Conservation (phyloP, 2,797 vertebrate species). For the Clarias platycephalus region DNA sequence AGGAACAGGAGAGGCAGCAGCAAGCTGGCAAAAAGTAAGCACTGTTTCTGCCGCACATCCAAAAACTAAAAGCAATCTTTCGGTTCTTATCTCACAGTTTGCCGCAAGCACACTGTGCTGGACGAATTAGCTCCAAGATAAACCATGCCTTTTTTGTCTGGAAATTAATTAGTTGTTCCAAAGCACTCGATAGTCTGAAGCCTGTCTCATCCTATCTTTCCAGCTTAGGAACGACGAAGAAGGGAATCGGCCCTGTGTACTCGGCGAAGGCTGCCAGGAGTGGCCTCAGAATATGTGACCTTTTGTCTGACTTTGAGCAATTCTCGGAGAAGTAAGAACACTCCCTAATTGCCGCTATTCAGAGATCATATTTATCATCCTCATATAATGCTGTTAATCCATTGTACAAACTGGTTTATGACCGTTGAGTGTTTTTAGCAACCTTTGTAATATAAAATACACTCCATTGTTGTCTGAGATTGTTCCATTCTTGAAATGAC, state of each 20-base stretch:
- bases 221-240: constrained; percentile 97
- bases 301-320: constrained; percentile 90
- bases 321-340: constrained; percentile 89
- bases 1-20: constrained; percentile 94
- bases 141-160: neutral
- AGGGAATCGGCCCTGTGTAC: constrained; percentile 96
- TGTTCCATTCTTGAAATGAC: no score
- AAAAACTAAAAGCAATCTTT: constrained; percentile 27
- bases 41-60: constrained; percentile 44
- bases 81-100: neutral
- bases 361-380: neutral
- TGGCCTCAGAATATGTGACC: constrained; percentile 95
- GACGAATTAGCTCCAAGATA: neutral
- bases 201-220: constrained; percentile 44
- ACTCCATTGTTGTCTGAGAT: neutral
- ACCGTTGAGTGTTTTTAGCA: neutral
- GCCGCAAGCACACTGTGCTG: neutral
- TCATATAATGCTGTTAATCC: neutral
- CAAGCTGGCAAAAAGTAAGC: constrained; percentile 97
- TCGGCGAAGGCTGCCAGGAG: constrained; percentile 95
- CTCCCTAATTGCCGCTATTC: neutral
- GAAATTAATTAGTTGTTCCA: neutral
- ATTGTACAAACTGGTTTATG: neutral
- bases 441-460: neutral
- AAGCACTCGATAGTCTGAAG: neutral